A percentile compares a stretch with the other conserved stretches of the same genome.
Evolutionary conservation across 2,113 vertebrate genomes (phyloP).

Genomic region (Phainopepla nitens): DNA sequence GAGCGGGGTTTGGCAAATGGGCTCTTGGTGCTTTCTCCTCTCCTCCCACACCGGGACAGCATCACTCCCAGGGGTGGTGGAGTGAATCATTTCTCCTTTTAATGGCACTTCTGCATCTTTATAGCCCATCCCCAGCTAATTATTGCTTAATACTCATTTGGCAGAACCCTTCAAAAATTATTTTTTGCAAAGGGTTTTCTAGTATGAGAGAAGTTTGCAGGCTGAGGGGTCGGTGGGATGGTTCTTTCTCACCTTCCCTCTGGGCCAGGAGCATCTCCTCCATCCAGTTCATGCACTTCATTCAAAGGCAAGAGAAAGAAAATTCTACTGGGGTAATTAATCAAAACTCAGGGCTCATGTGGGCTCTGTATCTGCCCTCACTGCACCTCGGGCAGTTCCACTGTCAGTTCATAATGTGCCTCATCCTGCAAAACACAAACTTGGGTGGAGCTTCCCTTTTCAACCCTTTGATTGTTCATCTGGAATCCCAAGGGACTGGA

Average conservation of each 20-base stretch:
- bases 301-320: background rate
- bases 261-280: background rate
- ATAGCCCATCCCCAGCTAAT: background rate
- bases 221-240: background rate
- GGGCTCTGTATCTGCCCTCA: background rate
- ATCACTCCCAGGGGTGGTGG: background rate
- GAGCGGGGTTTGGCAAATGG: background rate
- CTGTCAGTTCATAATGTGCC: background rate
- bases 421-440: background rate
- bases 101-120: background rate
- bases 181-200: background rate
- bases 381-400: background rate
- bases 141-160: background rate
- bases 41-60: background rate
- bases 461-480: constrained; percentile 49
- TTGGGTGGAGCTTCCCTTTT: constrained; percentile 57
- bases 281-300: too few species aligned
- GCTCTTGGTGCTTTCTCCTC: constrained; percentile 4
- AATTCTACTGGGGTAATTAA: background rate
- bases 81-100: background rate
- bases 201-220: background rate
- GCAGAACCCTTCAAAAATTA: too few species aligned
- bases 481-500: constrained; percentile 31
- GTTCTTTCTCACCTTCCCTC: background rate
- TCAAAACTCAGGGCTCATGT: background rate